These are phyloP conservation scores for Agapornis roseicollis DNA, from an alignment of 2,113 vertebrate species.

Conservation along the genomic window DNA sequence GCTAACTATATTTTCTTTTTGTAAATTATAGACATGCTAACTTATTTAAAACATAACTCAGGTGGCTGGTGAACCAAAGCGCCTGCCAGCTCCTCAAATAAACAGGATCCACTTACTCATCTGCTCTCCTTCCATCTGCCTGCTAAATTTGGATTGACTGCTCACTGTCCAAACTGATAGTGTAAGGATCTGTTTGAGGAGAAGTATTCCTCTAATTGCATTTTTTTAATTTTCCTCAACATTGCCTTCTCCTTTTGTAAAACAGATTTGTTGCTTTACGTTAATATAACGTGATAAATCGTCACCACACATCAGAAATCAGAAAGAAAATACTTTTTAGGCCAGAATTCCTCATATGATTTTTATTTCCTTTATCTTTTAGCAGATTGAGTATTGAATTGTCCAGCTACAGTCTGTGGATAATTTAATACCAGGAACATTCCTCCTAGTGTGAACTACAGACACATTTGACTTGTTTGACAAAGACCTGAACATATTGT, in stretches of 20 bases:
- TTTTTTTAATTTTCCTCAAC: neutral
- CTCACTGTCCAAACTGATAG: slow-evolving; percentile 57
- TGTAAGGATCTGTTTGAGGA: slow-evolving; percentile 47
- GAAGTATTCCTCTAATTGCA: slow-evolving; percentile 39
- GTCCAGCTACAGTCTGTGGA: slow-evolving; percentile 55
- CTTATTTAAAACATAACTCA: slow-evolving; percentile 77
- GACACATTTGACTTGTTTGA: slow-evolving; percentile 68
- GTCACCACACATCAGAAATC: slow-evolving; percentile 63
- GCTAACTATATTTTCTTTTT: slow-evolving; percentile 54
- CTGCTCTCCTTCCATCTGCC: slow-evolving; percentile 60
- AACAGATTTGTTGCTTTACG: slow-evolving; percentile 5
- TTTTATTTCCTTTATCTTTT: slow-evolving; percentile 65
- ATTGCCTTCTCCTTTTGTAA: neutral
- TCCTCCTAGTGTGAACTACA: slow-evolving; percentile 62
- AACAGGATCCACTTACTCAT: slow-evolving; percentile 69
- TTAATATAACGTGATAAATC: slow-evolving; percentile 54
- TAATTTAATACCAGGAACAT: slow-evolving; percentile 66
- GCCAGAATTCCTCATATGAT: slow-evolving; percentile 58
- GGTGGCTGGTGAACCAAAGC: slow-evolving; percentile 65
- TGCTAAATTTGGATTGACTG: slow-evolving; percentile 76
- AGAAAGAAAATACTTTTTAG: slow-evolving; percentile 66
- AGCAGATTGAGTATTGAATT: slow-evolving; percentile 65
- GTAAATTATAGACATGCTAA: slow-evolving; percentile 63
- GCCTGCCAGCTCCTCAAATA: slow-evolving; percentile 67
- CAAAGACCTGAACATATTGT: slow-evolving; percentile 23